phyloP scores from a whole-genome alignment of 2,113 vertebrate genomes.

The Acanthisitta chloris region DNA sequence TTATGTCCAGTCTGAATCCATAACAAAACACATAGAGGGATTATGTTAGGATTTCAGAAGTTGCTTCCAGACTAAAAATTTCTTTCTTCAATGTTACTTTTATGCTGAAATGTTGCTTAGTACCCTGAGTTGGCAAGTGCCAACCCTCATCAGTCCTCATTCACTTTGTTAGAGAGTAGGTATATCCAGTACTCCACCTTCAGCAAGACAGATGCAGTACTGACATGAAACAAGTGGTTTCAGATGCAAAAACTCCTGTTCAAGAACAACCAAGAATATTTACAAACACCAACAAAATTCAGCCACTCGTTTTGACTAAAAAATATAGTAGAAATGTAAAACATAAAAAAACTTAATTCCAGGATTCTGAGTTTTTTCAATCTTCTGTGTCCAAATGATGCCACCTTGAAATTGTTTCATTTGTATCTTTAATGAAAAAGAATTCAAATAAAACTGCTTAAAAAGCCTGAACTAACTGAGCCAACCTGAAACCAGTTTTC shows the following conservation, averaged over 20 bases:
- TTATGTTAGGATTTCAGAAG: not conserved
- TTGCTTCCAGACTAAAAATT: not conserved
- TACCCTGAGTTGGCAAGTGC: not conserved
- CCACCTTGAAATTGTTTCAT: not conserved
- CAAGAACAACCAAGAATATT: not conserved
- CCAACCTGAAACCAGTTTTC: not conserved
- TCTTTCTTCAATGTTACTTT: not conserved
- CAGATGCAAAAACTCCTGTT: not conserved
- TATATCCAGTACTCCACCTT: not conserved
- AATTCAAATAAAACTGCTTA: not conserved
- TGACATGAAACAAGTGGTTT: not conserved
- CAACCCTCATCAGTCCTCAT: not conserved
- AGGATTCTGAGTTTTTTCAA: not conserved
- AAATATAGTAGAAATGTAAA: not conserved
- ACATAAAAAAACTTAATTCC: not conserved
- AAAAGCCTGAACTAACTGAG: not conserved
- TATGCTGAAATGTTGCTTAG: not conserved
- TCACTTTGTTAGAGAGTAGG: not conserved
- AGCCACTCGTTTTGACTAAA: not conserved
- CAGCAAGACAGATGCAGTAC: not conserved
- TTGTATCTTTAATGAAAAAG: not conserved
- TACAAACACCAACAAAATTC: not conserved
- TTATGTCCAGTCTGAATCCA: not conserved
- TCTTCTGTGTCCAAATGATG: not conserved
- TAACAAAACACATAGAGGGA: not conserved